Conservation (phyloP, 2,888 invertebrate genomes). For the Dicroscelio sp. region DNA sequence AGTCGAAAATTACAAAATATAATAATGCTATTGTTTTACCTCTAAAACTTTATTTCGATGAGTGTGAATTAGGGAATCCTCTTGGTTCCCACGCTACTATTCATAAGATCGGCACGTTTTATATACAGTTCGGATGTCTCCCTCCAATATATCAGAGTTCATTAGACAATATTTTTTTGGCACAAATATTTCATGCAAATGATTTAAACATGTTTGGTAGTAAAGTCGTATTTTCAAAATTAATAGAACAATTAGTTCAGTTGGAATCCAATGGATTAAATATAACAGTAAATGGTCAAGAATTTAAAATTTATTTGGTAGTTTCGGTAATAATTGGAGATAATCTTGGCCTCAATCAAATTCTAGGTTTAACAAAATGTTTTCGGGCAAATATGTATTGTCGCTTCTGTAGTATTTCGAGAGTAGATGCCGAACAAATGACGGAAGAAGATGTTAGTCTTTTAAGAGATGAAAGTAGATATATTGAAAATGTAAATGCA, state of each 20-base stretch:
- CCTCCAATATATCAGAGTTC: slow-evolving; percentile 49
- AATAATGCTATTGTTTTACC: slow-evolving; percentile 32
- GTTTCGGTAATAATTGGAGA: slow-evolving; percentile 4
- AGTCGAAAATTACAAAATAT: slow-evolving; percentile 26
- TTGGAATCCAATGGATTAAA: slow-evolving; percentile 63
- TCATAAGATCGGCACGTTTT: slow-evolving; percentile 66
- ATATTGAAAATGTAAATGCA: neutral
- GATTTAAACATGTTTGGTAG: slow-evolving; percentile 42
- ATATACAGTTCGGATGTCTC: slow-evolving; percentile 57
- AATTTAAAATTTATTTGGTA: slow-evolving; percentile 10
- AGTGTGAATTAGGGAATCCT: slow-evolving; percentile 74
- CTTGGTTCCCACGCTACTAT: slow-evolving; percentile 65
- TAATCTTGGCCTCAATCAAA: slow-evolving; percentile 26
- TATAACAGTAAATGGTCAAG: slow-evolving; percentile 1
- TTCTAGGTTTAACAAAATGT: neutral
- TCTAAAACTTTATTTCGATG: slow-evolving; percentile 69
- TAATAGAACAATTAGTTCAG: slow-evolving; percentile 62
- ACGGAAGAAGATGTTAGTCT: slow-evolving; percentile 5
- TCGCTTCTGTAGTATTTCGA: slow-evolving; percentile 49
- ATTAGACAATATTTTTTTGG: slow-evolving; percentile 67
- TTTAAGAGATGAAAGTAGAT: neutral
- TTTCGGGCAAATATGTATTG: slow-evolving; percentile 28
- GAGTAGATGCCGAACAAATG: slow-evolving; percentile 34
- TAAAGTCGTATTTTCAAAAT: slow-evolving; percentile 38
- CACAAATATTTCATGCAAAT: slow-evolving; percentile 41